Conservation (phyloP, 1,140 invertebrate genomes). For the Drepana arcuata region DNA sequence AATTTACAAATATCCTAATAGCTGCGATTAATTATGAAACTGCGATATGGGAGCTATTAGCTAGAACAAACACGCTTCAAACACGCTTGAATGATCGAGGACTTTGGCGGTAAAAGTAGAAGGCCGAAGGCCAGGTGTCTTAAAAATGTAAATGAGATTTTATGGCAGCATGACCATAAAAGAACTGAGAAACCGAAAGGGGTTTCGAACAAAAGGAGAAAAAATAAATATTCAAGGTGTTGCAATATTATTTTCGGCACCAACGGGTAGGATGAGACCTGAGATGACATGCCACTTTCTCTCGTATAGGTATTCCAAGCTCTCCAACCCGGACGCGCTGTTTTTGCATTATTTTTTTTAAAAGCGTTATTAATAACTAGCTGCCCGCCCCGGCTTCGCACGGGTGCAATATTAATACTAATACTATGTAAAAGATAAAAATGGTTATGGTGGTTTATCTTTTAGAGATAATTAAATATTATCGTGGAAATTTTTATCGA, state of each 20-base stretch:
- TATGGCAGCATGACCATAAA: constrained; percentile 16
- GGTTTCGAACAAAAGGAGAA: constrained; percentile 26
- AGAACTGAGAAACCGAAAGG: constrained; percentile 11
- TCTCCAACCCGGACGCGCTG: constrained; percentile 38
- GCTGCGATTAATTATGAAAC: no score
- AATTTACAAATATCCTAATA: no score
- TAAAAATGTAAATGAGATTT: constrained; percentile 18
- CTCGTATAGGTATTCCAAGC: constrained; percentile 23
- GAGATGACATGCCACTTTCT: constrained; percentile 56
- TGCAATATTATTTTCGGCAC: constrained; percentile 24
- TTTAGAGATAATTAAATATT: no score
- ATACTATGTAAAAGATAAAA: no score
- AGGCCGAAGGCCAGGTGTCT: constrained; percentile 8
- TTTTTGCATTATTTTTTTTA: constrained; percentile 58
- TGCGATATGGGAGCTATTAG: no score
- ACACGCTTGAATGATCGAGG: background rate
- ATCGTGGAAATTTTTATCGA: no score
- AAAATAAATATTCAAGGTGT: constrained; percentile 40
- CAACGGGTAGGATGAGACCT: constrained; percentile 14
- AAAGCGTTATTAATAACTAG: no score
- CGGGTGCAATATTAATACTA: no score
- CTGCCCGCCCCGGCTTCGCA: no score
- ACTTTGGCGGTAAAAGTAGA: constrained; percentile 5
- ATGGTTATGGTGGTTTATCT: no score
- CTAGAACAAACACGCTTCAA: background rate